Percentiles rank a stretch among this genome's conserved stretches.
Evolutionary conservation across 2,797 vertebrate species (phyloP).

Genomic region (Oreochromis grahami): DNA sequence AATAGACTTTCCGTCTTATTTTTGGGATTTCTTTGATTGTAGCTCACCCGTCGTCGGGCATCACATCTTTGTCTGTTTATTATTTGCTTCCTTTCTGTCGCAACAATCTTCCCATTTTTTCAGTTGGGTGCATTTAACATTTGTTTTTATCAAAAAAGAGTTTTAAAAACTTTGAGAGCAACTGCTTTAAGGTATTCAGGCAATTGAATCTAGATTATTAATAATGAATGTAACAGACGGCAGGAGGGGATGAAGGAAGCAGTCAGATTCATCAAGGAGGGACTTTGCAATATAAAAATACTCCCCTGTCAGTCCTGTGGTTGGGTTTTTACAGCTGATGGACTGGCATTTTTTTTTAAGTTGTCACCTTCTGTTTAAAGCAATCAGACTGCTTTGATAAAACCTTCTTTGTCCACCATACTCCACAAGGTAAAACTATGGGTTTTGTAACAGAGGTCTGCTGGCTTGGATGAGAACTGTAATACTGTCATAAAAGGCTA

Average conservation of each 20-base stretch:
- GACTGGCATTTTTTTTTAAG: background rate
- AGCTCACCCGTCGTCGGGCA: background rate
- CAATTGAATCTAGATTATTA: background rate
- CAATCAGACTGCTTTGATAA: background rate
- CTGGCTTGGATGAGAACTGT: background rate
- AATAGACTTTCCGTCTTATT: background rate
- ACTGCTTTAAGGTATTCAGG: background rate
- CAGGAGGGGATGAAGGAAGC: background rate
- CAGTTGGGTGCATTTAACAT: background rate
- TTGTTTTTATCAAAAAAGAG: background rate
- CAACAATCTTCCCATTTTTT: background rate
- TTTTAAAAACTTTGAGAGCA: background rate
- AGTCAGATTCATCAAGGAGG: background rate
- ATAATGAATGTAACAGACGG: background rate
- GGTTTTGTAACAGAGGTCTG: background rate
- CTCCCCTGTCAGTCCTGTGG: background rate
- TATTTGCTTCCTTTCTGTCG: background rate
- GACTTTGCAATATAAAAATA: background rate
- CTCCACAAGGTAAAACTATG: background rate
- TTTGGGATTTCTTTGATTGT: background rate
- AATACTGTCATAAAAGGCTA: background rate
- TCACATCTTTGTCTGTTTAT: background rate
- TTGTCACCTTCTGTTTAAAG: background rate
- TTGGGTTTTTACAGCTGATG: background rate
- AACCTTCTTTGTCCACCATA: fast-evolving